Percentiles rank a stretch among this genome's conserved stretches.
Evolutionary conservation across 2,797 vertebrate species (phyloP).

Genomic region (Novumbra hubbsi): DNA sequence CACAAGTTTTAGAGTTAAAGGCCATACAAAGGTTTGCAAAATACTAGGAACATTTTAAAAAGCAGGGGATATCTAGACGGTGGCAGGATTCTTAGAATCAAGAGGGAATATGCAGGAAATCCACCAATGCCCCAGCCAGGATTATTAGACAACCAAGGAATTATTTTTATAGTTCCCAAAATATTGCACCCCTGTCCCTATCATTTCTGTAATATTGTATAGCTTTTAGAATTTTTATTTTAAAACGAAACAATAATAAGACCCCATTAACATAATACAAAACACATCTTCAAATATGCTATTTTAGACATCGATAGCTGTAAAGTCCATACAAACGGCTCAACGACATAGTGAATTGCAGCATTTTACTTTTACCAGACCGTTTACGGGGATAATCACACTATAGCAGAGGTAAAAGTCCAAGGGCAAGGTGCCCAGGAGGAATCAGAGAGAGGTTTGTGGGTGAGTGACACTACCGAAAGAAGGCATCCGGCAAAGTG

Average conservation of each 20-base stretch:
- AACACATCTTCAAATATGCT: neutral
- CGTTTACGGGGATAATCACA: neutral
- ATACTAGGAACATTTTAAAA: too few species aligned
- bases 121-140: too few species aligned
- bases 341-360: too few species aligned
- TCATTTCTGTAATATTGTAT: neutral
- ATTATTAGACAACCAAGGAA: too few species aligned
- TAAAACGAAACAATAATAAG: neutral
- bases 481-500: too few species aligned
- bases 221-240: neutral
- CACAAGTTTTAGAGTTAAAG: neutral
- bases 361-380: too few species aligned
- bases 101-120: too few species aligned
- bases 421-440: neutral
- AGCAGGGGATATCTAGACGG: too few species aligned
- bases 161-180: too few species aligned
- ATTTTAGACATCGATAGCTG: neutral
- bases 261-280: neutral
- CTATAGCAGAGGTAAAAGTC: neutral
- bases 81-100: too few species aligned
- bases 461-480: neutral
- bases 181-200: neutral
- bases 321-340: too few species aligned
- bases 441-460: neutral
- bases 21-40: too few species aligned